A percentile compares a stretch with the other conserved stretches of the same genome.
Conservation (phyloP, 2,797 vertebrate genomes). For the Erithacus rubecula region DNA sequence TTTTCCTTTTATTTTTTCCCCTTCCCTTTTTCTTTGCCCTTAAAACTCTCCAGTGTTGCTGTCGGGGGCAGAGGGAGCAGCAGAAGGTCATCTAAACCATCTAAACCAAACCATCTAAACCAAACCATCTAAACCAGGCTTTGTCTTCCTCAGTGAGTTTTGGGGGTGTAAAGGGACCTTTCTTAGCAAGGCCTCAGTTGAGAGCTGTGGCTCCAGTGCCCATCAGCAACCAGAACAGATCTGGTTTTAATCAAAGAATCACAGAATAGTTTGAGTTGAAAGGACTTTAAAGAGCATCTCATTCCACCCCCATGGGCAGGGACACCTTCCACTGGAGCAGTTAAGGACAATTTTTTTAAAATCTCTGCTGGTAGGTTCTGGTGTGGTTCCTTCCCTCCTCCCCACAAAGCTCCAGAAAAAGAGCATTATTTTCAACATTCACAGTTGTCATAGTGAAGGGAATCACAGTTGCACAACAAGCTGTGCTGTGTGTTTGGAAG, state of each 20-base stretch:
- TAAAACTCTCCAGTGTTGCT: neutral
- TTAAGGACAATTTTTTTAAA: neutral
- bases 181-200: neutral
- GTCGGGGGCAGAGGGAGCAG: neutral
- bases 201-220: neutral
- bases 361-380: neutral
- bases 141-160: neutral
- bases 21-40: neutral
- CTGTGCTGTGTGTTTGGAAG: slow-evolving; percentile 3
- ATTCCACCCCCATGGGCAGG: neutral
- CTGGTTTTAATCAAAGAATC: neutral
- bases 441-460: slow-evolving; percentile 52
- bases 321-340: neutral
- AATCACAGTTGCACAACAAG: slow-evolving; percentile 11
- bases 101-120: neutral
- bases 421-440: slow-evolving; percentile 5
- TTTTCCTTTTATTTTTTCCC: neutral
- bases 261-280: neutral
- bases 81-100: neutral
- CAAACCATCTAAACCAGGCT: neutral
- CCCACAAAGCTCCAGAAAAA: neutral
- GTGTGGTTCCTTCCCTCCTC: neutral
- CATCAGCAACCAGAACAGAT: neutral
- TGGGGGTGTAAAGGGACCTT: neutral
- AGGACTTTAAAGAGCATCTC: neutral